Base-by-base conservation (phyloP, 1,140 invertebrate genomes). In the Drosophila kepulauana region DNA sequence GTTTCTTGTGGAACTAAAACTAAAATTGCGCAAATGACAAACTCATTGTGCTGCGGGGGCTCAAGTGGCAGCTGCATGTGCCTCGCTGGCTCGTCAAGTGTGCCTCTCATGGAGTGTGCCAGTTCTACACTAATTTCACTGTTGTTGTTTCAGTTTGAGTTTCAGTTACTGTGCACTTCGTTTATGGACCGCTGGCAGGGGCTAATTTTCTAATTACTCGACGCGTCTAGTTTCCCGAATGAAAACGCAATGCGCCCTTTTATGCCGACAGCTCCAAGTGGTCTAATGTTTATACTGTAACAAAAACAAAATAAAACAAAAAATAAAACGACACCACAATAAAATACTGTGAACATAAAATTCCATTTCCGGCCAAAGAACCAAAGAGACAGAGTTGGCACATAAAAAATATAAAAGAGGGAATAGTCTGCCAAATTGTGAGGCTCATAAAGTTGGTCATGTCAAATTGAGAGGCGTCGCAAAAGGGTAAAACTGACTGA, bases 181-280 rank as follows among this genome's bases (percentile, higher is more conserved):
- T 82, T 87, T 88, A 87, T 88, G 82, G 69, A 52, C 84, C 63
- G 82, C 66, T 88, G 71, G 79, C 68, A 78, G 80, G 84, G 82
- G 77, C 75, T 84, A 88, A 87, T 87, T 87, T 87, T 69, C 69
- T 88, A 87, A 87, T 88, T 87, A 87, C 82, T 80, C 77, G 80
- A 87, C 82, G 80, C 84, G 82, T 71, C 79, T 68, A 85, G 78
- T 86, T 85, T 85, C 43, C 59, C 8, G 70, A 87, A 79, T 68
- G 67, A 54, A 61, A 82, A 72, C 58, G 82, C 75, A 75, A 69
- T 79, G 79, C 35, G 35, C 35, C 66, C 74, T 86, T 86, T 82
- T 82, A 68, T 64, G 67, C 43, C 56, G n/a, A 5, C n/a, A 58
- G 51, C 52, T 38, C 48, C 51, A 64, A 71, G 59, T 64, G 51